phyloP scores from a whole-genome alignment of 2,797 vertebrate species.

The Muscicapa striata region DNA sequence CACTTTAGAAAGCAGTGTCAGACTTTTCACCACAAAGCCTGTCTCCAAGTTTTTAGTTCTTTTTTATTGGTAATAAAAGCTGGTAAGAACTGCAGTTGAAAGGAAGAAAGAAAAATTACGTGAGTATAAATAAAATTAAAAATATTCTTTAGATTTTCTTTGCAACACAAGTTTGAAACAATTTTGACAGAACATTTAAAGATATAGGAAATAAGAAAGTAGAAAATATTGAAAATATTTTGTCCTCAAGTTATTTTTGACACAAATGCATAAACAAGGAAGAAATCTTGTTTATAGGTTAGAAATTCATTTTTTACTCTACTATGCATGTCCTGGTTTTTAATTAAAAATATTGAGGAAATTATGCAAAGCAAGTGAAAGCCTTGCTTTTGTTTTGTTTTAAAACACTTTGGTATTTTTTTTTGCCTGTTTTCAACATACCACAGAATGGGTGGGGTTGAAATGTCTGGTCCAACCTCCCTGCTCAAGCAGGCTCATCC shows the following conservation, averaged over 20 bases:
- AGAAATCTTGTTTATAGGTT: neutral
- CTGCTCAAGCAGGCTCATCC: neutral
- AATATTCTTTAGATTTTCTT: neutral
- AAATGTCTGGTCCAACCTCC: neutral
- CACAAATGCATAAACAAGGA: neutral
- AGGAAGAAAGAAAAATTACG: neutral
- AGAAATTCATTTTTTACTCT: neutral
- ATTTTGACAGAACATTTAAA: neutral
- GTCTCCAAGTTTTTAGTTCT: neutral
- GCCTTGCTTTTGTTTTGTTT: neutral
- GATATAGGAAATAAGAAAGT: neutral
- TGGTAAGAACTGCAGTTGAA: constrained; percentile 1
- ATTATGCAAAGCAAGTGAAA: neutral
- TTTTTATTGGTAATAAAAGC: neutral
- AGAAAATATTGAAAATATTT: neutral
- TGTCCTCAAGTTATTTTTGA: neutral
- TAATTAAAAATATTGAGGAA: neutral
- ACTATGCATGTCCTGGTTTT: neutral
- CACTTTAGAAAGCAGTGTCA: neutral
- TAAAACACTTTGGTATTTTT: neutral
- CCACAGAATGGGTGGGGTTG: neutral
- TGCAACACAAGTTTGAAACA: neutral
- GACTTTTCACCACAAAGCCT: neutral
- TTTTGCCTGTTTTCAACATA: neutral
- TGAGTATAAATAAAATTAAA: neutral